Evolutionary conservation across 2,113 vertebrate genomes (phyloP).

Genomic region (Silurus meridionalis): DNA sequence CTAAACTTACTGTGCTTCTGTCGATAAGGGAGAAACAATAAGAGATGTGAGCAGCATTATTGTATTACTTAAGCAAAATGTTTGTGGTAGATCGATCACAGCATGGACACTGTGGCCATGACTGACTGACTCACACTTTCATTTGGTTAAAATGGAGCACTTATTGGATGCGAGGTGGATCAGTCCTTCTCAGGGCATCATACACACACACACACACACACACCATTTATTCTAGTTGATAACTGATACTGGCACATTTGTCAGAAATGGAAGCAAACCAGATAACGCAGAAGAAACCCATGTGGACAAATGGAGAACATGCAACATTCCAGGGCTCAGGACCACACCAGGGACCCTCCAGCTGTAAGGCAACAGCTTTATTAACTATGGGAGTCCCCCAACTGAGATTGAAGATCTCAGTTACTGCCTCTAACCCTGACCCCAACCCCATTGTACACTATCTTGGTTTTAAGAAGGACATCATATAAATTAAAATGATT

Average conservation of each 20-base stretch:
- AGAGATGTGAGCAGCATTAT: background rate
- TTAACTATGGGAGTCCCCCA: background rate
- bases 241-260: background rate
- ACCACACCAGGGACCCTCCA: background rate
- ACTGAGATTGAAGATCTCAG: no score
- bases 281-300: background rate
- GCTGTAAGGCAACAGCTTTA: background rate
- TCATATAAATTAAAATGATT: background rate
- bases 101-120: background rate
- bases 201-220: background rate
- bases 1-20: background rate
- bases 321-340: background rate
- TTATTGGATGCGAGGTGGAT: background rate
- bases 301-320: background rate
- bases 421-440: background rate
- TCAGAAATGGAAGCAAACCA: background rate
- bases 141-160: background rate
- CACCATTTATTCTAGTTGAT: no score
- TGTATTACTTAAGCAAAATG: background rate
- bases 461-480: background rate
- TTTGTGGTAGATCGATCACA: background rate
- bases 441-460: background rate
- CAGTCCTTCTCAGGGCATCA: background rate
- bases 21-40: background rate
- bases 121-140: background rate